Evolutionary conservation across 2,113 vertebrate genomes (phyloP).

Genomic region (Labeo rohita): DNA sequence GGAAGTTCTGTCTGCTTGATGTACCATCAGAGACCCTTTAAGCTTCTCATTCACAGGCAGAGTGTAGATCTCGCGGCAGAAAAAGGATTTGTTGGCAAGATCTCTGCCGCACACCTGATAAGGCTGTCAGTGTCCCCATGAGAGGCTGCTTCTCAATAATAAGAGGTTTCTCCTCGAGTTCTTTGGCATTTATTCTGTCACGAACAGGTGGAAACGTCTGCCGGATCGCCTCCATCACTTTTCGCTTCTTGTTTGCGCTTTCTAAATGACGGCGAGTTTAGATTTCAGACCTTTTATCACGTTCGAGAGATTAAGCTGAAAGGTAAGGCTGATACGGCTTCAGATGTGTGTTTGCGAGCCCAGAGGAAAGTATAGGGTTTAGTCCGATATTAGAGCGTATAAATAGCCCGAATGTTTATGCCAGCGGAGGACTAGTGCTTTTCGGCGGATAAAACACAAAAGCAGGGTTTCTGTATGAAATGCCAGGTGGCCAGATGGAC

Average conservation of each 20-base stretch:
- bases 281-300: conserved; percentile 36
- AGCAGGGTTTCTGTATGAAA: conserved; percentile 9
- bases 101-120: conserved; percentile 65
- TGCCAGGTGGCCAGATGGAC: conserved; percentile 32
- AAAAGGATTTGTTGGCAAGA: conserved; percentile 61
- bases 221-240: not conserved
- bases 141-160: conserved; percentile 52
- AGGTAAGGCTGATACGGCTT: conserved; percentile 7
- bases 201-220: conserved; percentile 25
- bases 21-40: conserved; percentile 32
- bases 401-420: conserved; percentile 12
- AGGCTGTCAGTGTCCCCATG: conserved; percentile 51
- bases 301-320: conserved; percentile 3
- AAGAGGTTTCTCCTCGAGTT: conserved; percentile 40
- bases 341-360: conserved; percentile 9
- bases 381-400: not conserved
- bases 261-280: conserved; percentile 33
- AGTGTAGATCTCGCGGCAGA: conserved; percentile 52
- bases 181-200: conserved; percentile 44
- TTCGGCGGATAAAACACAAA: conserved; percentile 27
- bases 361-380: conserved; percentile 19
- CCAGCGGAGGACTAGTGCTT: not conserved
- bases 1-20: conserved; percentile 21
- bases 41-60: conserved; percentile 41
- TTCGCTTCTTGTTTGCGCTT: conserved; percentile 28